Evolutionary conservation across 2,888 invertebrate species (phyloP).

Genomic region (Drosophila dives): DNA sequence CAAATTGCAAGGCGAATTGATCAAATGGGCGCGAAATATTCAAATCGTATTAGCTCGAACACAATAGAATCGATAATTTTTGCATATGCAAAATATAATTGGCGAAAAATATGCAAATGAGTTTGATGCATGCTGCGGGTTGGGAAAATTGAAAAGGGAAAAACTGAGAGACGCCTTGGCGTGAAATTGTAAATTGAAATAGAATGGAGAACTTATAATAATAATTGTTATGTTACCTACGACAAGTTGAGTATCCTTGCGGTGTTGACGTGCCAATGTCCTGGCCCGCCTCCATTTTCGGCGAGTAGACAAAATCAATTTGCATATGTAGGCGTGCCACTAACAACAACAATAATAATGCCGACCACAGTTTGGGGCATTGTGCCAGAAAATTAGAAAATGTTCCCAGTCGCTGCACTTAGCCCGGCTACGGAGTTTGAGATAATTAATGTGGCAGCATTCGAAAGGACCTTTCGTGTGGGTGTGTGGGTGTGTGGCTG

Average conservation of each 20-base stretch:
- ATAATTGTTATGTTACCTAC: constrained; percentile 20
- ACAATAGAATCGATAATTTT: constrained; percentile 48
- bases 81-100: constrained; percentile 77
- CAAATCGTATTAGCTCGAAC: constrained; percentile 60
- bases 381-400: constrained; percentile 56
- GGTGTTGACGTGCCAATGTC: constrained; percentile 38
- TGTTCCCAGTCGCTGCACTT: constrained; percentile 50
- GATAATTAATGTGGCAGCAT: constrained; percentile 60
- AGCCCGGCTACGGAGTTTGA: constrained; percentile 24
- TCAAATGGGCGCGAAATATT: constrained; percentile 72
- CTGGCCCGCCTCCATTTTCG: not conserved
- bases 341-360: constrained; percentile 21
- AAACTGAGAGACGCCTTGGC: not conserved
- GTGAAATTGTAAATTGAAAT: constrained; percentile 37
- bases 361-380: constrained; percentile 43
- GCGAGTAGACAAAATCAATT: constrained; percentile 55
- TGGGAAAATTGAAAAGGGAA: not conserved
- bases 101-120: constrained; percentile 77
- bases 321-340: constrained; percentile 60
- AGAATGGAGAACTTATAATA: constrained; percentile 7
- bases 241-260: constrained; percentile 66
- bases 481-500: not conserved
- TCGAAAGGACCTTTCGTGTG: constrained; percentile 21
- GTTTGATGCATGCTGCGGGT: constrained; percentile 35
- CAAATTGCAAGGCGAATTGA: constrained; percentile 70